phyloP scores from a whole-genome alignment of 2,888 invertebrate genomes.

The Coremacera marginata region DNA sequence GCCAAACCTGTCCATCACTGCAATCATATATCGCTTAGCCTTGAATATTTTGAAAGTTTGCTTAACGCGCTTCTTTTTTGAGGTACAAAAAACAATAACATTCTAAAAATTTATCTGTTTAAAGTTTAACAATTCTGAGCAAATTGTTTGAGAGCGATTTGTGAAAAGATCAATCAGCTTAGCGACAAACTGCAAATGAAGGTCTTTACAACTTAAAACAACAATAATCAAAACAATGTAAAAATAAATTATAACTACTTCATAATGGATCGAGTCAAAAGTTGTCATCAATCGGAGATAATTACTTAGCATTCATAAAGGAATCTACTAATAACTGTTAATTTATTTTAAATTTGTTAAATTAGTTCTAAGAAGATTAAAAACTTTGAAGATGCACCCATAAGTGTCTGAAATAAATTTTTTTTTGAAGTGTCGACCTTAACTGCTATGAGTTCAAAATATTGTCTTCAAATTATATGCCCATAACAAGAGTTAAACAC shows the following conservation, averaged over 20 bases:
- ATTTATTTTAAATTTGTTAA: neutral
- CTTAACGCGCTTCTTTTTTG: too few relatives aligned
- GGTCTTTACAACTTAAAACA: neutral
- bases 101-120: too few relatives aligned
- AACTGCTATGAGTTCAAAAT: neutral
- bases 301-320: too few relatives aligned
- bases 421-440: neutral
- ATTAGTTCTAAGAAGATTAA: neutral
- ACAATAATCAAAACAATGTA: neutral
- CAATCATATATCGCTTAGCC: too few relatives aligned
- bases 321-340: too few relatives aligned
- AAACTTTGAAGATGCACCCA: neutral
- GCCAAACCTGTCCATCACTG: too few relatives aligned
- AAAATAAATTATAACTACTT: neutral
- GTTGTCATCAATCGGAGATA: neutral
- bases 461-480: too few relatives aligned
- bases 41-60: too few relatives aligned
- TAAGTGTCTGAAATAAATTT: neutral
- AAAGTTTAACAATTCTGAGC: neutral
- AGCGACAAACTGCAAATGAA: neutral
- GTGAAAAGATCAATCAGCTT: neutral
- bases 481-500: too few relatives aligned
- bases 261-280: neutral
- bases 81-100: too few relatives aligned
- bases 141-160: constrained; percentile 1